These are phyloP conservation scores for Dasypus novemcinctus DNA, from an alignment of 2,113 vertebrate species.

Conservation along the genomic window DNA sequence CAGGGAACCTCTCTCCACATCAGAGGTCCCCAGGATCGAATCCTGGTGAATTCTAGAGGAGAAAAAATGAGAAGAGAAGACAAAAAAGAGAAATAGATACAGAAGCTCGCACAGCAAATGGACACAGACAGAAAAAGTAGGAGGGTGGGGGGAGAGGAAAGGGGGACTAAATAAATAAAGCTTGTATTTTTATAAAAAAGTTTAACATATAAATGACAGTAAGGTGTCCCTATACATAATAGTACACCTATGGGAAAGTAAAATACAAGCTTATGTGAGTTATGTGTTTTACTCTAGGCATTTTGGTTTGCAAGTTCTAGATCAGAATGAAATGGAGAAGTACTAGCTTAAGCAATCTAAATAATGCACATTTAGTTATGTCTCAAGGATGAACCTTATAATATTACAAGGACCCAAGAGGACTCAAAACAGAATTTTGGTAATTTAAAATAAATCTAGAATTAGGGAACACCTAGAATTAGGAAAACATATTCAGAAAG, in stretches of 20 bases:
- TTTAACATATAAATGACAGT: neutral
- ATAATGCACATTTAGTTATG: neutral
- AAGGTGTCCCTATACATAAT: neutral
- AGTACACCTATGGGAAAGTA: neutral
- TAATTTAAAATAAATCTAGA: neutral
- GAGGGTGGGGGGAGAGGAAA: too few species aligned
- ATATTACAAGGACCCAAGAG: neutral
- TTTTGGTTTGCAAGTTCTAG: neutral
- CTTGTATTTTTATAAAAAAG: too few species aligned
- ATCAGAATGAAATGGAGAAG: neutral
- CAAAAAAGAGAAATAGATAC: too few species aligned
- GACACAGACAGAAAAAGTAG: too few species aligned
- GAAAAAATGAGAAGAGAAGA: too few species aligned
- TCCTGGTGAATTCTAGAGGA: too few species aligned
- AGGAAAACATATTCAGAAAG: neutral
- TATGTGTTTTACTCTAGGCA: neutral
- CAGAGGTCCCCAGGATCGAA: too few species aligned
- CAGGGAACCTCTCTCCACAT: too few species aligned
- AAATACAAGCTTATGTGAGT: neutral
- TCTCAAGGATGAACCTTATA: neutral
- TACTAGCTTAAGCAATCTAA: neutral
- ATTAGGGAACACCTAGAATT: neutral
- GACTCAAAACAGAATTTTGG: neutral
- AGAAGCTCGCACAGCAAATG: too few species aligned
- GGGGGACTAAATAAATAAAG: too few species aligned